A percentile compares a stretch with the other conserved stretches of the same genome.
These are phyloP conservation scores for Phasia obesa DNA, from an alignment of 2,888 invertebrate species.

Conservation along the genomic window DNA sequence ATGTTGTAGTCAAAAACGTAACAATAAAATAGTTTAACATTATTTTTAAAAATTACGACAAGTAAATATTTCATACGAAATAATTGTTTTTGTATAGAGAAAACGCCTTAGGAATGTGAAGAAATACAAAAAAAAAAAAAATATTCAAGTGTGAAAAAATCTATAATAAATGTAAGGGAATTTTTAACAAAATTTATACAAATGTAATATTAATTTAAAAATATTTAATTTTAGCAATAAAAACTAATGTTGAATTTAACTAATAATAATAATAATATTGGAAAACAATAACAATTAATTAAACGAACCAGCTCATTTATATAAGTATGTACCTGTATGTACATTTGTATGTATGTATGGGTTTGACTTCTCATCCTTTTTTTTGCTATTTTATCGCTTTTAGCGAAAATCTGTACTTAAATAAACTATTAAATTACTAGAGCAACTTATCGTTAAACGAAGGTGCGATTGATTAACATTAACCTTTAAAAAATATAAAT, in stretches of 20 bases:
- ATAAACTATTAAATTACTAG: conserved; percentile 3
- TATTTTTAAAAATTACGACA: not conserved
- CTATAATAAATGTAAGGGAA: conserved; percentile 46
- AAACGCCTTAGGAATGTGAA: conserved; percentile 66
- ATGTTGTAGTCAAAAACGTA: conserved; percentile 1
- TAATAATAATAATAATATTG: not conserved
- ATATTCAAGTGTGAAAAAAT: conserved; percentile 53
- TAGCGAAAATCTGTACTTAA: conserved; percentile 26
- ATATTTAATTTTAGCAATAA: no score
- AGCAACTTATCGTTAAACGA: conserved; percentile 31
- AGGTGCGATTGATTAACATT: conserved; percentile 46
- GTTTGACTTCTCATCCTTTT: no score
- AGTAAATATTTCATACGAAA: conserved; percentile 29
- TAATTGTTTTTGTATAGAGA: conserved; percentile 64
- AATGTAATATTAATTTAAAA: not conserved
- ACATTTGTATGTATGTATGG: not conserved
- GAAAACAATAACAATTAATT: not conserved
- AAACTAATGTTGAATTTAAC: not conserved
- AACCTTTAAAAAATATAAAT: conserved; percentile 9
- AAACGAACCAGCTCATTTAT: conserved; percentile 3
- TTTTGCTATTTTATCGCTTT: not conserved
- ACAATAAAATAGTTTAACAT: not conserved
- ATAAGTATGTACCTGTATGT: no score
- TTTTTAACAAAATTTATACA: conserved; percentile 19
- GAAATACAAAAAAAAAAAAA: conserved; percentile 14